phyloP scores from a whole-genome alignment of 2,797 vertebrate species.

The Gephyroberyx darwinii region DNA sequence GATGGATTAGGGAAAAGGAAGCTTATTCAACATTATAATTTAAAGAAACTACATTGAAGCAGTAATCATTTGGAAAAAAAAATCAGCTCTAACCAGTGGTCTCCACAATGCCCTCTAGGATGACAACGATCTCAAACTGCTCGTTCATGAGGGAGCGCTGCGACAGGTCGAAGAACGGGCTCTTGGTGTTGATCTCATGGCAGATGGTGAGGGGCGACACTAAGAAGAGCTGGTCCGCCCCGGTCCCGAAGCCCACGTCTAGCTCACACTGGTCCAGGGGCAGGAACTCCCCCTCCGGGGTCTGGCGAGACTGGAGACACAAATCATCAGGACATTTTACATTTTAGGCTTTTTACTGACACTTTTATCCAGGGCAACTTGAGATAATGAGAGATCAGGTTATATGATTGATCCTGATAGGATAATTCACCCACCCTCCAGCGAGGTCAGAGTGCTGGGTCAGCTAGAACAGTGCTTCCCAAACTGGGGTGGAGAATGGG shows the following conservation, averaged over 20 bases:
- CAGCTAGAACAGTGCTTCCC: no score
- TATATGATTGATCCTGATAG: not conserved
- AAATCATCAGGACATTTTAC: conserved; percentile 12
- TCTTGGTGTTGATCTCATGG: conserved; percentile 89
- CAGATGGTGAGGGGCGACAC: conserved; percentile 93
- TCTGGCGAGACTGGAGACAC: conserved; percentile 87
- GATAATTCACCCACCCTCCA: not conserved
- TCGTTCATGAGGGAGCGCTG: conserved; percentile 88
- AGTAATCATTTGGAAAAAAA: not conserved
- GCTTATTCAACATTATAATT: conserved; percentile 6
- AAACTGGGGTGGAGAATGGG: no score
- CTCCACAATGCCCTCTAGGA: conserved; percentile 92
- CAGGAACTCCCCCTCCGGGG: conserved; percentile 91
- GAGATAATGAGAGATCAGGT: not conserved
- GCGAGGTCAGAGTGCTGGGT: not conserved
- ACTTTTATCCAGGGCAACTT: not conserved
- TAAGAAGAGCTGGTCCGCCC: conserved; percentile 91
- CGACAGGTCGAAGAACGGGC: conserved; percentile 90
- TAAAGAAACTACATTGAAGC: no score
- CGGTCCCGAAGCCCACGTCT: conserved; percentile 92
- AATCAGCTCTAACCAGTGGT: conserved; percentile 83
- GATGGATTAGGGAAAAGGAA: conserved; percentile 22
- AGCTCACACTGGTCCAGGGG: conserved; percentile 91
- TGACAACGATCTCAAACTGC: conserved; percentile 93
- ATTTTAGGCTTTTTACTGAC: not conserved